Base-by-base conservation (phyloP, 2,113 vertebrate genomes). In the Podarcis muralis region DNA sequence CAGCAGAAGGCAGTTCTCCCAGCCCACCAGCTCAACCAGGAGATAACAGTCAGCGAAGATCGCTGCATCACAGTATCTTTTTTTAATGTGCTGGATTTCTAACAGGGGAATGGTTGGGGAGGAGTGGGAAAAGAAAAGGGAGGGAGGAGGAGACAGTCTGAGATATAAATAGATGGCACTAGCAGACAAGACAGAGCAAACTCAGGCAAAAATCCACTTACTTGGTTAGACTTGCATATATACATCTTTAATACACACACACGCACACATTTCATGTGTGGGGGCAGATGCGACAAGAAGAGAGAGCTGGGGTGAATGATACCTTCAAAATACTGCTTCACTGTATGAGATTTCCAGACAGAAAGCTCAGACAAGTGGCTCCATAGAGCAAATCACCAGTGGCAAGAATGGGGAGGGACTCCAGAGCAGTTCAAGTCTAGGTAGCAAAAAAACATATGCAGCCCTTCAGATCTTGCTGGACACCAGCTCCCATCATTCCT, bases 221-320 rank as follows among this genome's bases (percentile, higher is more conserved):
- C 68, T 81, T 87, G 75, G 35, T 86, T 92, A 84, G 84, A 90
- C 82, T 86, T 12, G 1, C 62, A 83, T 37, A 74, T 12, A 15
- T 66, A 6, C 53, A 16, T 53, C 91, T 87, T 91, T 85, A 87
- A 68, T 11, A n/a, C n/a, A n/a, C n/a, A n/a, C n/a, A n/a, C n/a
- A n/a, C n/a, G n/a, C 48, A 53, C 48, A 53, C 85, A 83, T 81
- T 92, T 85, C 77, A 75, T 8, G 0, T 82, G 82, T 66, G 9
- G 82, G 40, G 25, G 62, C 27, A 87, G 25, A 30, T 72, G 40
- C 11, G 71, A 80, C 35, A 91, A 74, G 62, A 91, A 81, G 78
- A 86, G 37, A 30, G 22, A 22, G 27, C 66, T 80, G 53, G 68
- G 76, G 68, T 75, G 88, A 89, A 87, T 43, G 3, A 92, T 66